Conservation (phyloP, 2,888 invertebrate genomes). For the Aradus depressus region DNA sequence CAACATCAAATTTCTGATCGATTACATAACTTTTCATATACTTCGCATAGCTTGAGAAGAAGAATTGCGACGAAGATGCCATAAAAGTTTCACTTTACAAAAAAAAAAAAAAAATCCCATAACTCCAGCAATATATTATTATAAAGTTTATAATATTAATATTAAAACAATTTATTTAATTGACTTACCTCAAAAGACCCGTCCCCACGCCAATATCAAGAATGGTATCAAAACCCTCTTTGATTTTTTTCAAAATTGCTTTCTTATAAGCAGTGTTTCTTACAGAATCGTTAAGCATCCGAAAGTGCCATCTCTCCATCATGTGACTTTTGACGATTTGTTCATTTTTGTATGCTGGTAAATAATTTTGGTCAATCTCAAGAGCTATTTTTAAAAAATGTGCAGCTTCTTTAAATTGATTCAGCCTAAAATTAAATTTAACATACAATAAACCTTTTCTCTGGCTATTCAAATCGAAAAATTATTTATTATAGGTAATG, state of each 20-base stretch:
- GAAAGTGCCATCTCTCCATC: constrained; percentile 69
- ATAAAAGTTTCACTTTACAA: too few species aligned
- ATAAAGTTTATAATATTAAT: too few species aligned
- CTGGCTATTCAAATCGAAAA: too few species aligned
- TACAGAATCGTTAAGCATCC: constrained; percentile 64
- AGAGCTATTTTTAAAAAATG: constrained; percentile 46
- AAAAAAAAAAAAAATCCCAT: too few species aligned
- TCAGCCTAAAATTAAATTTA: constrained; percentile 43
- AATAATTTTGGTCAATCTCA: constrained; percentile 41
- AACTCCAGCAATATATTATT: neutral
- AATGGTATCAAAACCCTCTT: constrained; percentile 40
- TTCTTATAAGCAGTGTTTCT: constrained; percentile 54
- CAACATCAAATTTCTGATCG: too few species aligned
- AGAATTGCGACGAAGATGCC: too few species aligned
- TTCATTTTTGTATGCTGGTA: constrained; percentile 52
- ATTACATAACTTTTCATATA: too few species aligned
- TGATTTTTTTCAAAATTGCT: constrained; percentile 49
- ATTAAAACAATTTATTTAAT: neutral
- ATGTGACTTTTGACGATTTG: constrained; percentile 55
- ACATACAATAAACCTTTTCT: too few species aligned
- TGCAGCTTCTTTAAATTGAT: constrained; percentile 46
- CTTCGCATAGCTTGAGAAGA: too few species aligned
- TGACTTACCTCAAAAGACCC: constrained; percentile 49
- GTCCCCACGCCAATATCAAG: constrained; percentile 70
- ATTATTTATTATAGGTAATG: too few species aligned